Conservation (phyloP, 1,140 invertebrate species). For the Musca vetustissima region DNA sequence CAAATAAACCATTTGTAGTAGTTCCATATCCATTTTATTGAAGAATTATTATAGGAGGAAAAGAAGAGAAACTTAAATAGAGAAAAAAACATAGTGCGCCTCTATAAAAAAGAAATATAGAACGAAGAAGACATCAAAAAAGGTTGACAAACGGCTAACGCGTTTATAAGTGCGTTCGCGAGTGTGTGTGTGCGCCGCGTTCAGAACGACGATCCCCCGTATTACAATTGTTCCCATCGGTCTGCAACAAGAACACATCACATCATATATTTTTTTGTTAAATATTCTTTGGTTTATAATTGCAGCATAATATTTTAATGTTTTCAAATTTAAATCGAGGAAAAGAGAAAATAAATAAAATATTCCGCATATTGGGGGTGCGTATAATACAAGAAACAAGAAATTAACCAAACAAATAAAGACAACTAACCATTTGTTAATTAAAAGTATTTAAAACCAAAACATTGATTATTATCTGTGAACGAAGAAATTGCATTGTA, state of each 20-base stretch:
- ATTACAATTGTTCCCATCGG: slow-evolving; percentile 6
- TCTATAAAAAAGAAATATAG: not conserved
- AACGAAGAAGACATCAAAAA: slow-evolving; percentile 9
- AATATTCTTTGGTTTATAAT: not conserved
- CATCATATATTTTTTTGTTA: slow-evolving; percentile 3
- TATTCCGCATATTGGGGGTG: slow-evolving; percentile 53
- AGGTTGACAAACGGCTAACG: slow-evolving; percentile 10
- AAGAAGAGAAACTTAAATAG: slow-evolving; percentile 13
- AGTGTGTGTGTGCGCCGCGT: not conserved
- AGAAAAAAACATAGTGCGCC: not conserved
- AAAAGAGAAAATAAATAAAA: slow-evolving; percentile 50
- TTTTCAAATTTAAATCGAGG: slow-evolving; percentile 48
- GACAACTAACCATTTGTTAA: too few relatives aligned
- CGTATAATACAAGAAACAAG: slow-evolving; percentile 25
- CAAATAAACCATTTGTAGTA: not conserved
- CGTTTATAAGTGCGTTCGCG: slow-evolving; percentile 14
- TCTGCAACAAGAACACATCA: slow-evolving; percentile 8
- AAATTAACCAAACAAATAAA: too few relatives aligned
- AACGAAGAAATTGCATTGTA: too few relatives aligned
- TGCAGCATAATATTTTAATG: slow-evolving; percentile 40
- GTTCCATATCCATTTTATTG: not conserved
- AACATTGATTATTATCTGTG: too few relatives aligned
- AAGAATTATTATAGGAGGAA: slow-evolving; percentile 5
- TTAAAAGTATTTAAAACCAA: too few relatives aligned
- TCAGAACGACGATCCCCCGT: slow-evolving; percentile 8